phyloP scores from a whole-genome alignment of 2,888 invertebrate genomes.

The Nipponacmea schrenckii region DNA sequence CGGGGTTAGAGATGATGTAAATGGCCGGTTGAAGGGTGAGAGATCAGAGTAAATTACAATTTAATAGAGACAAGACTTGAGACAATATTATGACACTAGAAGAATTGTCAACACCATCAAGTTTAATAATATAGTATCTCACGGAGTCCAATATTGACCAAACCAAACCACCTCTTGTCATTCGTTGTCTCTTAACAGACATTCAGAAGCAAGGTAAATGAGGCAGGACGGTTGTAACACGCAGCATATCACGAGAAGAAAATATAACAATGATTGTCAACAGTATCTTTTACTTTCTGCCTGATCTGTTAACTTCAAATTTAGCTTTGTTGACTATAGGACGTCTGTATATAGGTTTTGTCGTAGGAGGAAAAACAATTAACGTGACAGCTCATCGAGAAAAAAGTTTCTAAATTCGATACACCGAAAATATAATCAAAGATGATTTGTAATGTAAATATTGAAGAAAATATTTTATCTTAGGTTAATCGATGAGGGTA shows the following conservation, averaged over 20 bases:
- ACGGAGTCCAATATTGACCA: background rate
- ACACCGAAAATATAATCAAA: background rate
- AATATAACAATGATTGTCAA: background rate
- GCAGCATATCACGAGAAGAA: slow-evolving; percentile 5
- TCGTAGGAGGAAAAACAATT: background rate
- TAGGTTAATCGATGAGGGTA: no score
- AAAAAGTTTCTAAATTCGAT: slow-evolving; percentile 3
- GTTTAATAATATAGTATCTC: slow-evolving; percentile 4
- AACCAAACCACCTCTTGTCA: background rate
- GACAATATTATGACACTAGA: slow-evolving; percentile 8
- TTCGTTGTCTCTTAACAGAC: slow-evolving; percentile 4
- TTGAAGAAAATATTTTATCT: no score
- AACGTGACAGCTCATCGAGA: background rate
- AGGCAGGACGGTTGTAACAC: slow-evolving; percentile 5
- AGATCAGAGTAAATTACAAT: background rate
- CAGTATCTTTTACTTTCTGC: background rate
- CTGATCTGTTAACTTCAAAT: background rate
- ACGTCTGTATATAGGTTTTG: background rate
- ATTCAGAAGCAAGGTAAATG: background rate
- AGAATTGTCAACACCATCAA: background rate
- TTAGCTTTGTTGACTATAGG: background rate
- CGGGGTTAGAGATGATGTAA: no score
- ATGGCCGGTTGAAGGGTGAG: background rate
- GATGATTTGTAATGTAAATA: no score
- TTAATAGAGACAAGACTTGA: slow-evolving; percentile 3